Base-by-base conservation (phyloP, 1,140 invertebrate species). In the Ceratoteleas bidentatus region DNA sequence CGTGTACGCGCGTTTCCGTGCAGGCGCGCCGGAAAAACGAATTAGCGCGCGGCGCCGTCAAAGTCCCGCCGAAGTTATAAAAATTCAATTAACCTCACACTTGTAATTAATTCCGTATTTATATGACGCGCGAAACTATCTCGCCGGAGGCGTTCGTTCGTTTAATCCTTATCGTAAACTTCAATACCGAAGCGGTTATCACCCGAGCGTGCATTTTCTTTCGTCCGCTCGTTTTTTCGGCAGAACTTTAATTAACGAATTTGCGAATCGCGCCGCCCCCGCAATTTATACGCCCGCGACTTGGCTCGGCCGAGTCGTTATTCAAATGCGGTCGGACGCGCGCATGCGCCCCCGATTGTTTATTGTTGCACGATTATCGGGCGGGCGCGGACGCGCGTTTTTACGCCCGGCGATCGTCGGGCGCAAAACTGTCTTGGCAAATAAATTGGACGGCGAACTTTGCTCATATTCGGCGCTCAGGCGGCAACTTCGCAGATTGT, bases 71-170 rank as follows among this genome's bases (percentile, higher is more conserved):
- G 69, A 54, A 53, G 85, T 87, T 88, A 87, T 88, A 88, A 89
- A 89, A 88, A 88, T 89, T 89, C 88, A 88, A 88, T 88, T 87
- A 88, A 88, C 86, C 83, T 83, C 13, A 80, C 83, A 84, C 79
- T 88, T 88, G 82, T 87, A 87, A 88, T 88, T 87, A 87, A 88
- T 89, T 88, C 84, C 57, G 83, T 88, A 88, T 88, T 89, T 89
- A 88, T 88, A 87, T 85, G 85, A 83, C 58, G 64, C 81, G 80
- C 81, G 83, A 85, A 85, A 86, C 81, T 86, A 73, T 75, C 76
- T 66, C 58, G 58, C 36, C 47, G 76, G 57, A n/a, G n/a, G n/a
- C n/a, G 47, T 72, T 79, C 79, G 84, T 86, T 85, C 82, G 70
- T 81, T 86, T 85, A 86, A 87, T 87, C 68, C 72, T 60, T 66